Conservation (phyloP, 2,888 invertebrate species). For the Dryobota labecula region DNA sequence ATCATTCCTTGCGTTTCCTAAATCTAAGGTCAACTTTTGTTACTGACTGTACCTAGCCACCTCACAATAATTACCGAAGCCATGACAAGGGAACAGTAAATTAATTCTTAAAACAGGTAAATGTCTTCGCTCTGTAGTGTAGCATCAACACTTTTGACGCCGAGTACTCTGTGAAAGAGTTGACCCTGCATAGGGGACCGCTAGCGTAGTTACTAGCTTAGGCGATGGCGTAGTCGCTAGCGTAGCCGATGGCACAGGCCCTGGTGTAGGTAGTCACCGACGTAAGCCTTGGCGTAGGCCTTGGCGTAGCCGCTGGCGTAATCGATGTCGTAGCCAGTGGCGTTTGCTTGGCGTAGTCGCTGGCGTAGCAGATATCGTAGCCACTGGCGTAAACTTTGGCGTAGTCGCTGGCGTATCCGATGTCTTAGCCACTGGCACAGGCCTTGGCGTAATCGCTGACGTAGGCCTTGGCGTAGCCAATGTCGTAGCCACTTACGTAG, state of each 20-base stretch:
- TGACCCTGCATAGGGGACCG: neutral
- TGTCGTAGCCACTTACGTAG: neutral
- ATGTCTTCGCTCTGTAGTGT: neutral
- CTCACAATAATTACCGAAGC: too few species aligned
- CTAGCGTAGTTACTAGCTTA: too few species aligned
- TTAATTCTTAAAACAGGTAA: neutral
- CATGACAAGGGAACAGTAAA: neutral
- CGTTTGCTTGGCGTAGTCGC: neutral
- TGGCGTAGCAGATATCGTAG: neutral
- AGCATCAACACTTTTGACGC: neutral
- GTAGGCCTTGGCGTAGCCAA: neutral
- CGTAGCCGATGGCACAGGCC: neutral
- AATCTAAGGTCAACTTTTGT: neutral
- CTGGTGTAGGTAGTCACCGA: neutral
- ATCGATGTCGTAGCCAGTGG: neutral
- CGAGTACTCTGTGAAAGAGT: neutral
- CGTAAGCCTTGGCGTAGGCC: neutral
- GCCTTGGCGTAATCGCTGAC: neutral
- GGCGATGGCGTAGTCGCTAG: neutral
- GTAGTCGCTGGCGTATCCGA: neutral
- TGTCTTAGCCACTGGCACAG: neutral
- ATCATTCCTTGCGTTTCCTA: neutral
- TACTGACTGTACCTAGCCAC: neutral
- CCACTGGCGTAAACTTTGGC: rapidly evolving
- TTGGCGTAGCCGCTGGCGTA: neutral